Percentiles rank a stretch among this genome's conserved stretches.
phyloP scores from a whole-genome alignment of 2,888 invertebrate genomes.

The Uropetala carovei region DNA sequence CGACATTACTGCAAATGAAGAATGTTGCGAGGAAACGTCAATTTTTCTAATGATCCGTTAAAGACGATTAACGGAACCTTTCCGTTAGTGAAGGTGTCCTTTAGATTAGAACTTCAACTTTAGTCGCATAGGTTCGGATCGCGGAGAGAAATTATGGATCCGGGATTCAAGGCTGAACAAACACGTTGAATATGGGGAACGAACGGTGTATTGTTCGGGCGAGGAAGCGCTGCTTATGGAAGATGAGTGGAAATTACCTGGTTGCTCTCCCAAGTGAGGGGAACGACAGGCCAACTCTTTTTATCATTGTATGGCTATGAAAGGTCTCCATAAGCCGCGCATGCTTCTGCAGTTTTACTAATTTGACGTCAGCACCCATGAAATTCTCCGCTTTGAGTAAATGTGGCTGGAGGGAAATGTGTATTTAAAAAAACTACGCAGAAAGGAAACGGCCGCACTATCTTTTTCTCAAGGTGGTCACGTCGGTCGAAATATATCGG shows the following conservation, averaged over 20 bases:
- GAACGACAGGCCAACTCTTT: not conserved
- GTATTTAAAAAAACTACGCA: no score
- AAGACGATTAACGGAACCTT: not conserved
- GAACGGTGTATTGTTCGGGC: not conserved
- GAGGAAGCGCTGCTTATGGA: not conserved
- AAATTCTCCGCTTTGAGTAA: no score
- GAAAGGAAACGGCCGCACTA: no score
- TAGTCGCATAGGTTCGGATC: not conserved
- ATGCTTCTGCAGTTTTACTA: no score
- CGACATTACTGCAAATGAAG: not conserved
- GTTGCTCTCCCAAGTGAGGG: not conserved
- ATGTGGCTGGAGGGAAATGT: no score
- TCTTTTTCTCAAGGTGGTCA: no score
- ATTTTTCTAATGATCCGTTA: not conserved
- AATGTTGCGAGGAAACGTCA: not conserved
- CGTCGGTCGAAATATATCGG: no score
- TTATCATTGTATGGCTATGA: not conserved
- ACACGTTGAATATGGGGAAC: not conserved
- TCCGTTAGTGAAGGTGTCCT: not conserved
- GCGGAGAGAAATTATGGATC: not conserved
- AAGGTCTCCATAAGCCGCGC: no score
- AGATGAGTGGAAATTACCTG: not conserved
- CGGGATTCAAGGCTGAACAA: not conserved
- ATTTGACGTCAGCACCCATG: no score
- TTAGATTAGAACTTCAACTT: not conserved